Evolutionary conservation across 2,113 vertebrate genomes (phyloP), one percentile per base, ranked within the genome.

Genomic region (Cathartes aura): DNA sequence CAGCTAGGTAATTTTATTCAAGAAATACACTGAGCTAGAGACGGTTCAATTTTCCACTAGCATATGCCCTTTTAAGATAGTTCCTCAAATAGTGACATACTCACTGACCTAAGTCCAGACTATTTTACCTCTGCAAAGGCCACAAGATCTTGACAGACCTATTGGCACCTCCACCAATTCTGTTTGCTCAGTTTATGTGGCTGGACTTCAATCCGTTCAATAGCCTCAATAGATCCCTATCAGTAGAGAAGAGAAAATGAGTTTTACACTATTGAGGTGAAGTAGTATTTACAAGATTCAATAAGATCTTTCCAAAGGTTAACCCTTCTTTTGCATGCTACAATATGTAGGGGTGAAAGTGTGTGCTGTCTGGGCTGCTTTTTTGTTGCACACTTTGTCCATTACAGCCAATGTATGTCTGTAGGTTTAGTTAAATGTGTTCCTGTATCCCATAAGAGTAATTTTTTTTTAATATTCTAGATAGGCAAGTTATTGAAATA

Each of bases 231-330:
- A 93, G 85, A 95, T 90, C 82, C 11, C 1, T 92, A 95, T 93
- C 81, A 78, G 70, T 10, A 78, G 70, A 59, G 74, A 93, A 94
- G 50, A 67, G 48, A 91, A 96, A 97, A 94, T 85, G 34, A 91
- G 62, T 82, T 91, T 94, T 74, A 56, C 4, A 0, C 52, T 64
- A 15, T 58, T 92, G 87, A 85, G 68, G 24, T 67, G 32, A 43
- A 81, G 85, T 48, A 68, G 30, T 55, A 68, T 85, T 97, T 97
- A 88, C 34, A 64, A 81, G 86, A 92, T 47, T 91, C 66, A 87
- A 6, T 53, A 72, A 70, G 43, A 85, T 67, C 56, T 87, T 83
- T 74, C 40, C 13, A 68, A 89, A 81, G 59, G 66, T 89, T 92
- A 94, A 53, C 40, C 58, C 92, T 95, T 88, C 38, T 67, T 87